A percentile compares a stretch with the other conserved stretches of the same genome.
Conservation (phyloP, 2,113 vertebrate species). For the Gracilinanus agilis region DNA sequence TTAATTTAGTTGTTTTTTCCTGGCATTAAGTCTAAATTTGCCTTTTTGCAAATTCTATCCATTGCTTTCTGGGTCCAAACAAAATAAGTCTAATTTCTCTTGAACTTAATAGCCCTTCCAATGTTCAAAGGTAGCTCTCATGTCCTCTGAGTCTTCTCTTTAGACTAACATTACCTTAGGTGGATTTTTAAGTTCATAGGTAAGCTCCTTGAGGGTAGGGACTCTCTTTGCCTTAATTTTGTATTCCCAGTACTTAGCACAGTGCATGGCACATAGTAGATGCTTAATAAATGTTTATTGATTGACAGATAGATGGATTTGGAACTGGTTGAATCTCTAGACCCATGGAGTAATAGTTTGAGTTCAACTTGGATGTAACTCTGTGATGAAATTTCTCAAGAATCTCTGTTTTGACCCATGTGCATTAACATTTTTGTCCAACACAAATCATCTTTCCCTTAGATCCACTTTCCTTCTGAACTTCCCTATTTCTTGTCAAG, state of each 20-base stretch:
- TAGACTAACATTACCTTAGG: not conserved
- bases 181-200: not conserved
- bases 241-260: not conserved
- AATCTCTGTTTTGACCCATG: not conserved
- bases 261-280: not conserved
- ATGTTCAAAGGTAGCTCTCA: not conserved
- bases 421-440: not conserved
- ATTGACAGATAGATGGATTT: not conserved
- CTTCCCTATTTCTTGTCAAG: not conserved
- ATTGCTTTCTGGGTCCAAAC: not conserved
- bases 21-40: not conserved
- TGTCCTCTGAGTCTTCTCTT: not conserved
- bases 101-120: not conserved
- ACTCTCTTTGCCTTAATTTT: not conserved
- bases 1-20: not conserved
- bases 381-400: not conserved
- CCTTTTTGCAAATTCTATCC: not conserved
- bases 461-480: too few species aligned
- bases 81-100: not conserved
- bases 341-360: not conserved
- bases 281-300: not conserved
- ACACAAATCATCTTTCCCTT: too few species aligned
- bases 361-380: not conserved
- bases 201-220: not conserved
- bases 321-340: not conserved